phyloP scores from a whole-genome alignment of 2,797 vertebrate genomes.

The Helostoma temminkii region DNA sequence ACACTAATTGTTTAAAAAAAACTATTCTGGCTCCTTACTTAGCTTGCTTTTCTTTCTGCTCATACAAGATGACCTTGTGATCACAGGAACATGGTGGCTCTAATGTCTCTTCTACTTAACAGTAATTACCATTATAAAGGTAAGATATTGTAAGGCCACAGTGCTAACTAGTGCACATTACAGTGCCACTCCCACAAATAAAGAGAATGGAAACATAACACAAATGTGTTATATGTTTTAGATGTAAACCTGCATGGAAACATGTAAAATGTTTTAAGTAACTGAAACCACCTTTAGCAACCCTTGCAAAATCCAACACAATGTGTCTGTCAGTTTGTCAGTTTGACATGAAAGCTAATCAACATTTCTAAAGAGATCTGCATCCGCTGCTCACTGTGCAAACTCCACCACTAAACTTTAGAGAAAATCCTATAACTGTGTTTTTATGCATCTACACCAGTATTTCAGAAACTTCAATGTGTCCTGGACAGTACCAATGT shows the following conservation, averaged over 20 bases:
- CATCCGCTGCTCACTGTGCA: not conserved
- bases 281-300: too few species aligned
- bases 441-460: not conserved
- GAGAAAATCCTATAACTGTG: not conserved
- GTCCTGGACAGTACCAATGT: not conserved
- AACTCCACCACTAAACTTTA: not conserved
- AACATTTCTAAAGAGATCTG: not conserved
- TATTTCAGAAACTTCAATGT: not conserved
- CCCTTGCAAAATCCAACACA: too few species aligned
- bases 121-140: not conserved
- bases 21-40: conserved; percentile 24
- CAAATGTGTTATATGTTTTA: not conserved
- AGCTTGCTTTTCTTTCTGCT: conserved; percentile 18
- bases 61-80: conserved; percentile 8
- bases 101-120: not conserved
- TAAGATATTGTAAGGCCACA: not conserved
- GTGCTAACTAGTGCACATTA: too few species aligned
- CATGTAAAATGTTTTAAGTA: not conserved
- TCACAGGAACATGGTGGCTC: not conserved
- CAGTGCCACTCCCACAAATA: too few species aligned
- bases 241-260: not conserved
- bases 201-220: not conserved
- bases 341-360: not conserved
- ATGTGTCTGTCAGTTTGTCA: too few species aligned
- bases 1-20: conserved; percentile 37